Conservation (phyloP, 2,113 vertebrate species). For the Rhinoptilus africanus region DNA sequence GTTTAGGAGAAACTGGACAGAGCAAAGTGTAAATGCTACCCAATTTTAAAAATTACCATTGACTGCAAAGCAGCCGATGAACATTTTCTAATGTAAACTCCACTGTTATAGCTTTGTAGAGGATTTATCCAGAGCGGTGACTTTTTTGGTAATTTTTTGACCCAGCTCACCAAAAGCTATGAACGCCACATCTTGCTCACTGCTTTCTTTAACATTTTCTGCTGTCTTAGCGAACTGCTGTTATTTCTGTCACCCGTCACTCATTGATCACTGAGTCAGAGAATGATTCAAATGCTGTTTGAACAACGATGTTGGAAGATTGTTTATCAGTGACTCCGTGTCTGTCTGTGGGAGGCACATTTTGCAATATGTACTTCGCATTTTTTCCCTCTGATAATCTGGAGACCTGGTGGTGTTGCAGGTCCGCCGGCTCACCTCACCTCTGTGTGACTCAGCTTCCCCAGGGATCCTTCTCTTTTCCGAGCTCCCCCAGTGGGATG, state of each 20-base stretch:
- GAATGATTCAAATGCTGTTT: constrained; percentile 39
- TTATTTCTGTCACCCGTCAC: background rate
- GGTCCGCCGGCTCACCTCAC: background rate
- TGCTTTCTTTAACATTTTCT: constrained; percentile 16
- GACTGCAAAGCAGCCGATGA: background rate
- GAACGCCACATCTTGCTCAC: background rate
- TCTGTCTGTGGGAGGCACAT: background rate
- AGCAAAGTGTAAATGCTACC: background rate
- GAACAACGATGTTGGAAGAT: background rate
- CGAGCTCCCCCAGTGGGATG: background rate
- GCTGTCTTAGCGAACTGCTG: background rate
- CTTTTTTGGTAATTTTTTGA: background rate
- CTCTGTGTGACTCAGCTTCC: background rate
- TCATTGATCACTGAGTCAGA: constrained; percentile 51
- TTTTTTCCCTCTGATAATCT: background rate
- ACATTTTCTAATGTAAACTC: background rate
- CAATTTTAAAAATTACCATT: background rate
- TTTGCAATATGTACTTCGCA: constrained; percentile 4
- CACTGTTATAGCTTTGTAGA: background rate
- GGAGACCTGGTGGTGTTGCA: background rate
- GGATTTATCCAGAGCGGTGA: background rate
- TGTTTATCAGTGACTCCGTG: background rate
- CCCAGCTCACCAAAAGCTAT: background rate
- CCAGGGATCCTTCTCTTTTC: background rate
- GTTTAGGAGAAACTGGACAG: background rate